phyloP scores from a whole-genome alignment of 2,888 invertebrate species.

The Diplolepis rosae region DNA sequence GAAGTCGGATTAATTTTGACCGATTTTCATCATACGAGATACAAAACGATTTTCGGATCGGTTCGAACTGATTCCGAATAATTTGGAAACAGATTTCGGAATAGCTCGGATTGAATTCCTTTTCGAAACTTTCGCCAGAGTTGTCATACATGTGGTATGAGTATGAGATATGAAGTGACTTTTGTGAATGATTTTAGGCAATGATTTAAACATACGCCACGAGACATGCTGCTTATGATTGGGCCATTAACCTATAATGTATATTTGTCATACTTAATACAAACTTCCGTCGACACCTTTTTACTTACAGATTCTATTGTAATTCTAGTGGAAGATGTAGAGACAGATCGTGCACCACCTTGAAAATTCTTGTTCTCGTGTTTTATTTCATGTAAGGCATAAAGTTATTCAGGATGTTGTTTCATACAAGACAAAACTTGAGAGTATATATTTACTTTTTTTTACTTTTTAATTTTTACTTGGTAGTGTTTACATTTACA shows the following conservation, averaged over 20 bases:
- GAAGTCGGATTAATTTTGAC: no score
- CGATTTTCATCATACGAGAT: no score
- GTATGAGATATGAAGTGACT: conserved; percentile 37
- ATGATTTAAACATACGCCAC: conserved; percentile 33
- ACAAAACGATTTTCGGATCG: no score
- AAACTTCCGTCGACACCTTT: conserved; percentile 40
- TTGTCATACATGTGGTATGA: conserved; percentile 38
- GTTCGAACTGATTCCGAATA: no score
- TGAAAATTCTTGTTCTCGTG: background rate
- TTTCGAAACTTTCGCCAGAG: no score
- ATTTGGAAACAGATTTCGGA: no score
- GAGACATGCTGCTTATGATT: conserved; percentile 44
- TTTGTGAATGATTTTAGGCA: conserved; percentile 43
- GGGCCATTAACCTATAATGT: conserved; percentile 37
- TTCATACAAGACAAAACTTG: background rate
- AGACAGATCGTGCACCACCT: conserved; percentile 20
- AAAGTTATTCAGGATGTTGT: background rate
- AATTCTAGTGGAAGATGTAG: conserved; percentile 30
- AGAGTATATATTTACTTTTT: background rate
- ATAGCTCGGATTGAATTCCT: no score
- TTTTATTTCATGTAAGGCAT: background rate
- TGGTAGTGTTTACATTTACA: background rate
- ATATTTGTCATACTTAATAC: conserved; percentile 44
- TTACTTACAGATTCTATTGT: conserved; percentile 46
- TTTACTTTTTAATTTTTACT: background rate